phyloP scores from a whole-genome alignment of 2,113 vertebrate species.

The Rhinolophus ferrumequinum region DNA sequence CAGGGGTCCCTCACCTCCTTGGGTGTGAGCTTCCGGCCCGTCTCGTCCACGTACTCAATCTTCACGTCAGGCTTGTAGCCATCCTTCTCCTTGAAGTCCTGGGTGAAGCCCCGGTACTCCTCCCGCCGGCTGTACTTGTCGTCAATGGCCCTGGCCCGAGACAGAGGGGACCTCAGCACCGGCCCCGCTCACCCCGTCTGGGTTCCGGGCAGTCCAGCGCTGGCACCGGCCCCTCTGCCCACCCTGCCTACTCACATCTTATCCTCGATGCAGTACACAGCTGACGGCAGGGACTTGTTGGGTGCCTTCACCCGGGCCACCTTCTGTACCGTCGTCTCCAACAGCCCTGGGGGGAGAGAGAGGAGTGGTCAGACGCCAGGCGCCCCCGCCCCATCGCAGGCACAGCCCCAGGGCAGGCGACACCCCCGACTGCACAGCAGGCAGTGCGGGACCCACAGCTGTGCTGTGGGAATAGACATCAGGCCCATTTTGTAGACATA shows the following conservation, averaged over 20 bases:
- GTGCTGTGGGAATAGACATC: accelerated
- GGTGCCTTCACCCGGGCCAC: slow-evolving; percentile 90
- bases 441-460: accelerated
- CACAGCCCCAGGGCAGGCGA: not conserved
- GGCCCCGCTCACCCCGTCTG: accelerated
- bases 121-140: slow-evolving; percentile 95
- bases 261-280: slow-evolving; percentile 95
- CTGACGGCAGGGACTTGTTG: slow-evolving; percentile 90
- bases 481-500: not conserved
- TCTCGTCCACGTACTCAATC: slow-evolving; percentile 96
- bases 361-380: not conserved
- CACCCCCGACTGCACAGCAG: accelerated
- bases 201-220: accelerated
- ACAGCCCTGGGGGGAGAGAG: slow-evolving; percentile 82
- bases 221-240: accelerated
- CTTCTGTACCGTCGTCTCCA: slow-evolving; percentile 94
- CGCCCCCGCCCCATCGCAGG: not conserved
- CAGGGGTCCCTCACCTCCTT: slow-evolving; percentile 88
- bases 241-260: slow-evolving; percentile 88
- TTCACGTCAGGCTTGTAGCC: slow-evolving; percentile 92
- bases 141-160: slow-evolving; percentile 88
- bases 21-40: slow-evolving; percentile 92
- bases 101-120: slow-evolving; percentile 94
- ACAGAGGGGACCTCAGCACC: accelerated
- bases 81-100: slow-evolving; percentile 97